phyloP scores from a whole-genome alignment of 1,140 invertebrate species.

The Lepidurus arcticus region DNA sequence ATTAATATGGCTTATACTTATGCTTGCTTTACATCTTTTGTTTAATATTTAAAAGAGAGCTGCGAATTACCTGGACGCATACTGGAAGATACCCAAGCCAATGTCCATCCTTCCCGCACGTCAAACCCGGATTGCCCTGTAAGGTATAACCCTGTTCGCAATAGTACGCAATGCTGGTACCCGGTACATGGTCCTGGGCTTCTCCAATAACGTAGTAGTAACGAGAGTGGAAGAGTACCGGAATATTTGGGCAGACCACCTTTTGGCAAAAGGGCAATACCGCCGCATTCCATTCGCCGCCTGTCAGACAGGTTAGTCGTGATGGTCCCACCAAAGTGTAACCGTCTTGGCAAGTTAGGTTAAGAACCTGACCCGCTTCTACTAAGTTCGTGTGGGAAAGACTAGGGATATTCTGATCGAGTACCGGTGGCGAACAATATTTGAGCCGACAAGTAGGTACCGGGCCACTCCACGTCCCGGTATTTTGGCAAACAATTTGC shows the following conservation, averaged over 20 bases:
- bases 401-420: slow-evolving; percentile 40
- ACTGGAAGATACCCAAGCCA: neutral
- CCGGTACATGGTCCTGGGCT: neutral
- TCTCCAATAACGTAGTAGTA: neutral
- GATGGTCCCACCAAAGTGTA: slow-evolving; percentile 41
- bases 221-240: neutral
- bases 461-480: slow-evolving; percentile 41
- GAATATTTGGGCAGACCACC: neutral
- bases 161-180: neutral
- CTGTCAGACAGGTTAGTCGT: slow-evolving; percentile 40
- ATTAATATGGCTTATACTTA: neutral
- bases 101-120: neutral
- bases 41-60: too few species aligned
- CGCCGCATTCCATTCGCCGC: slow-evolving; percentile 42
- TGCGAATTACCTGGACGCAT: neutral
- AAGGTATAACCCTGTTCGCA: neutral
- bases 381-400: slow-evolving; percentile 22
- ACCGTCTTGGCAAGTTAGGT: slow-evolving; percentile 46
- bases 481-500: slow-evolving; percentile 39
- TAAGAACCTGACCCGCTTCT: slow-evolving; percentile 36
- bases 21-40: neutral
- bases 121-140: neutral
- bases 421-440: slow-evolving; percentile 39
- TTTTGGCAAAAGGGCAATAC: slow-evolving; percentile 1
- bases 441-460: slow-evolving; percentile 41